These are phyloP conservation scores for Drosophila athabasca DNA, from an alignment of 1,140 invertebrate species.

Conservation along the genomic window DNA sequence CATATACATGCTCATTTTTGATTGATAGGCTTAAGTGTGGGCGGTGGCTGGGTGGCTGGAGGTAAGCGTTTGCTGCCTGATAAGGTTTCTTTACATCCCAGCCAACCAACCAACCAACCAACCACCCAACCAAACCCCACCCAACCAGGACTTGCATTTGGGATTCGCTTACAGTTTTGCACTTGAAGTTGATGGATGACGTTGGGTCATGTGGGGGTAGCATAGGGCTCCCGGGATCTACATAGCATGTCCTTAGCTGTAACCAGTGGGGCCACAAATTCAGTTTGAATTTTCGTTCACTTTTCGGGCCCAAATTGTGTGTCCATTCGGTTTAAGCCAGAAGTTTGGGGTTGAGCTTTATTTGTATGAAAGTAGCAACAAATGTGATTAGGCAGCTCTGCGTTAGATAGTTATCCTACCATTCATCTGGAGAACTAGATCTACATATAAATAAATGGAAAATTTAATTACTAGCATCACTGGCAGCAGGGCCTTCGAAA, in stretches of 20 bases:
- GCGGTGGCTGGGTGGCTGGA: conserved; percentile 5
- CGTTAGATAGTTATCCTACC: too few relatives aligned
- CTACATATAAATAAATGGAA: too few relatives aligned
- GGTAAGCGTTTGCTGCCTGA: conserved; percentile 8
- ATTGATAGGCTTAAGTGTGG: conserved; percentile 66
- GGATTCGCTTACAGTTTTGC: conserved; percentile 32
- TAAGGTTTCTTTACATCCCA: conserved; percentile 39
- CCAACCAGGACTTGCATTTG: conserved; percentile 29
- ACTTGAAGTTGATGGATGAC: conserved; percentile 61
- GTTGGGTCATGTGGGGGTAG: not conserved
- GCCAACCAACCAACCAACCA: conserved; percentile 9
- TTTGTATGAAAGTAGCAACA: too few relatives aligned
- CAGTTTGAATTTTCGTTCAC: conserved; percentile 11
- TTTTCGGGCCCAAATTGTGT: too few relatives aligned
- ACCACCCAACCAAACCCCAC: not conserved
- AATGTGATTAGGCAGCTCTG: too few relatives aligned
- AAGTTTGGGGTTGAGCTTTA: too few relatives aligned
- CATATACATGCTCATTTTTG: conserved; percentile 61
- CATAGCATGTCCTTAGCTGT: conserved; percentile 1
- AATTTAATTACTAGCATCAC: too few relatives aligned
- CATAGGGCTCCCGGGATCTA: too few relatives aligned
- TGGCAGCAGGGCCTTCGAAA: too few relatives aligned
- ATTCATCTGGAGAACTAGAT: too few relatives aligned
- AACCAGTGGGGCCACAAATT: not conserved
- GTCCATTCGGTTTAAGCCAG: too few relatives aligned